phyloP scores from a whole-genome alignment of 2,888 invertebrate species.

The Philonicus albiceps region DNA sequence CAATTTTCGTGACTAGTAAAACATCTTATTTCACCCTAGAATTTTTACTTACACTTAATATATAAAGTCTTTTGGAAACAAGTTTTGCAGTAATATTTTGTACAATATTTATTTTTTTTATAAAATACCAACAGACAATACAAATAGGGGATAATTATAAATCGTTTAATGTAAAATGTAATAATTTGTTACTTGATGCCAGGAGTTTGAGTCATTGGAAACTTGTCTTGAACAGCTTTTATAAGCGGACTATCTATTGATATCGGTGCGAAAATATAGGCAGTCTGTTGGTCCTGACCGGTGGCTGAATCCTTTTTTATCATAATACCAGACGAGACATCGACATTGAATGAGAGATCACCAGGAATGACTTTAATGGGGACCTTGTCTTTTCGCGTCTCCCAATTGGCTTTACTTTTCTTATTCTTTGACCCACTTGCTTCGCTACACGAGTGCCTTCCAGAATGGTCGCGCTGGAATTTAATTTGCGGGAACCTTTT shows the following conservation, averaged over 20 bases:
- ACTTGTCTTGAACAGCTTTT: neutral
- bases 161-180: neutral
- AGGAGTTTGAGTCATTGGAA: neutral
- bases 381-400: neutral
- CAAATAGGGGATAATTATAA: neutral
- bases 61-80: neutral
- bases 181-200: neutral
- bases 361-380: neutral
- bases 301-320: neutral
- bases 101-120: neutral
- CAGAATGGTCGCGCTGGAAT: slow-evolving; percentile 63
- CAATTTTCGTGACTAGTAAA: too few species aligned
- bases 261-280: slow-evolving; percentile 26
- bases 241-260: neutral
- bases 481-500: slow-evolving; percentile 82
- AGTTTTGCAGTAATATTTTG: neutral
- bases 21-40: too few species aligned
- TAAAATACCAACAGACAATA: neutral
- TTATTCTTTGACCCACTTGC: slow-evolving; percentile 7
- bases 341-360: neutral
- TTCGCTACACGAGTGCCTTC: slow-evolving; percentile 22
- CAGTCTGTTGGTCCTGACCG: neutral
- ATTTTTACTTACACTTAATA: neutral
- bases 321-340: neutral
- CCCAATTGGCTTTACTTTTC: neutral